Evolutionary conservation across 1,140 invertebrate species (phyloP).

Genomic region (Drosophila dunni): DNA sequence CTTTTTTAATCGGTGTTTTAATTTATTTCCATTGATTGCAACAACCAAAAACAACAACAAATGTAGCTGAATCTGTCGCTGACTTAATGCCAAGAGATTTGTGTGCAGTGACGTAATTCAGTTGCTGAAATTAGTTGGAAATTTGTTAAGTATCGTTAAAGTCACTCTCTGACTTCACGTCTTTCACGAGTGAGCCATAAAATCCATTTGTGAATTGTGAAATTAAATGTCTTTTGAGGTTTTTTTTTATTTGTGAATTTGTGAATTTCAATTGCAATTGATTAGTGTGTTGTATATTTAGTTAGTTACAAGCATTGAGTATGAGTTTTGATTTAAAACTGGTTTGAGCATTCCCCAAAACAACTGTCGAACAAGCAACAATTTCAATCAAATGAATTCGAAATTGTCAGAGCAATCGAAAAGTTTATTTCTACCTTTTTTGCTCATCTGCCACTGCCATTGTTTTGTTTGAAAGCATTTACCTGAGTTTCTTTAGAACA

Average conservation of each 20-base stretch:
- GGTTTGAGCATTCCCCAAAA: not conserved
- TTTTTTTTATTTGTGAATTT: not conserved
- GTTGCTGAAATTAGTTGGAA: slow-evolving; percentile 48
- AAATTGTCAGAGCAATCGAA: slow-evolving; percentile 41
- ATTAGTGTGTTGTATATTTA: slow-evolving; percentile 7
- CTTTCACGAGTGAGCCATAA: not conserved
- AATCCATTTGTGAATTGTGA: slow-evolving; percentile 21
- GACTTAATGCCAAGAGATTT: slow-evolving; percentile 47
- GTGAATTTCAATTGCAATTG: slow-evolving; percentile 1
- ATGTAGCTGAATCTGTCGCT: slow-evolving; percentile 14
- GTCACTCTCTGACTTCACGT: slow-evolving; percentile 5
- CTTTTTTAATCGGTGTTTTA: slow-evolving; percentile 70
- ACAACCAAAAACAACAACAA: slow-evolving; percentile 38
- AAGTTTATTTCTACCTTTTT: slow-evolving; percentile 31
- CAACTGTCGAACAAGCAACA: slow-evolving; percentile 24
- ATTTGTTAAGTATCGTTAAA: slow-evolving; percentile 34
- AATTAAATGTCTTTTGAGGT: slow-evolving; percentile 36
- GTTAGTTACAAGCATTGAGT: not conserved
- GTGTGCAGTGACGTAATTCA: slow-evolving; percentile 54
- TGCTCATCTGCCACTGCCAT: slow-evolving; percentile 8
- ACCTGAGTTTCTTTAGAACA: slow-evolving; percentile 34
- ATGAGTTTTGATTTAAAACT: not conserved
- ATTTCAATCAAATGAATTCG: slow-evolving; percentile 57
- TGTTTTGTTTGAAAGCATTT: slow-evolving; percentile 36
- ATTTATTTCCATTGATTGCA: slow-evolving; percentile 80